A percentile compares a stretch with the other conserved stretches of the same genome.
Evolutionary conservation across 2,113 vertebrate genomes (phyloP).

Genomic region (Herpetotheres cachinnans): DNA sequence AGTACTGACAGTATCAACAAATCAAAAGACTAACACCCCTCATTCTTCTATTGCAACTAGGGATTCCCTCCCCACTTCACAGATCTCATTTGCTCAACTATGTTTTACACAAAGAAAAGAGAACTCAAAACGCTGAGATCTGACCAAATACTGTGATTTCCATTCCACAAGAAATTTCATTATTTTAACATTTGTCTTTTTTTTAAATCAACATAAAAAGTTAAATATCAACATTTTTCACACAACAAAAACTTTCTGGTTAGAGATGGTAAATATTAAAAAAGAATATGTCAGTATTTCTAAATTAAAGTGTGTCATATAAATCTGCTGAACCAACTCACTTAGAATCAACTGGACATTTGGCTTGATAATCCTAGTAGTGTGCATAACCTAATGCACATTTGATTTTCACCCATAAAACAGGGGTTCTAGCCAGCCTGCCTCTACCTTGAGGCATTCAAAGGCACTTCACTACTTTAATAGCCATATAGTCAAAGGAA

Average conservation of each 20-base stretch:
- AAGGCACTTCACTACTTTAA: not conserved
- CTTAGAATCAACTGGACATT: not conserved
- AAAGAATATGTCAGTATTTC: not conserved
- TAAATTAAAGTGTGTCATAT: not conserved
- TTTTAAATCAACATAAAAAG: not conserved
- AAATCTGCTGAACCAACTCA: not conserved
- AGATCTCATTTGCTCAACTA: not conserved
- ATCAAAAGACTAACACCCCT: not conserved
- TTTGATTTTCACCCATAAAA: not conserved
- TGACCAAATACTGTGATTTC: not conserved
- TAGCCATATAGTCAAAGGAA: not conserved
- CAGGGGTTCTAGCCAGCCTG: not conserved
- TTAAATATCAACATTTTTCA: not conserved
- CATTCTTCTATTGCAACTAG: not conserved
- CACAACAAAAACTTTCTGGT: not conserved
- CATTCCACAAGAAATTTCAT: rapidly evolving
- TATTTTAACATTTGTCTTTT: not conserved
- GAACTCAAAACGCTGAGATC: not conserved
- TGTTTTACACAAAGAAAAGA: not conserved
- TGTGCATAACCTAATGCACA: not conserved
- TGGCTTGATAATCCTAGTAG: not conserved
- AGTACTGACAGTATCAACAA: not conserved
- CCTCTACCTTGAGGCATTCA: not conserved
- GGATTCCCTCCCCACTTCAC: not conserved
- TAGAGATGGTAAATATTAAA: not conserved